Evolutionary conservation across 2,888 invertebrate species (phyloP).

Genomic region (Beris chalybata): DNA sequence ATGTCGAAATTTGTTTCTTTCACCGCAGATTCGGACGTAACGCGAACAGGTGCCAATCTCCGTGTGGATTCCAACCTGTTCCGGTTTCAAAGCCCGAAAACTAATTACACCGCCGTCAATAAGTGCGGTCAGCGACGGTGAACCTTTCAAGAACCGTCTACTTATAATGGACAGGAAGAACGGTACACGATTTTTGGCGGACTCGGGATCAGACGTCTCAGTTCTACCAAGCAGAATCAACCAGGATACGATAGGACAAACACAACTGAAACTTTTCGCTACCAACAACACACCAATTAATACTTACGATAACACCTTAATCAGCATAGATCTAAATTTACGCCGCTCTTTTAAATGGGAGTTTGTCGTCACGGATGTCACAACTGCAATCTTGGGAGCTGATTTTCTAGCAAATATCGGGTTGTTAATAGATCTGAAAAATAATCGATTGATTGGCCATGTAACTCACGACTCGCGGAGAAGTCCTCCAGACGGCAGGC

Average conservation of each 20-base stretch:
- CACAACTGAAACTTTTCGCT: not conserved
- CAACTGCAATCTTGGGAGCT: conserved; percentile 32
- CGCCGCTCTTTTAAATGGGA: conserved; percentile 19
- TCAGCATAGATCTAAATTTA: conserved; percentile 10
- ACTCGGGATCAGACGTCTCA: not conserved
- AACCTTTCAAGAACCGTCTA: not conserved
- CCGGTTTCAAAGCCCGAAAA: not conserved
- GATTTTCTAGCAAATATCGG: conserved; percentile 27
- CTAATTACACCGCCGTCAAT: not conserved
- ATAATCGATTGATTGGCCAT: too few relatives aligned
- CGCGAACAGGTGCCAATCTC: too few relatives aligned
- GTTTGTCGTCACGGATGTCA: conserved; percentile 30
- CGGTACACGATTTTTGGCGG: not conserved
- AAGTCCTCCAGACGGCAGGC: too few relatives aligned
- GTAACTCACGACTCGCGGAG: too few relatives aligned
- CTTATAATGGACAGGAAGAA: not conserved
- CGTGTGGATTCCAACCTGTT: too few relatives aligned
- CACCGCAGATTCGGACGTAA: too few relatives aligned
- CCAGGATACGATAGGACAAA: not conserved
- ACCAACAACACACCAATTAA: conserved; percentile 27
- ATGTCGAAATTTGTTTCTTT: too few relatives aligned
- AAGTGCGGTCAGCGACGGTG: not conserved
- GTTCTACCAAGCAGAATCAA: not conserved
- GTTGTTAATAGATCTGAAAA: conserved; percentile 20
- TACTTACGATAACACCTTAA: conserved; percentile 11